Percentiles rank a stretch among this genome's conserved stretches.
These are phyloP conservation scores for Serilophus lunatus DNA, from an alignment of 2,113 vertebrate genomes.

Conservation along the genomic window DNA sequence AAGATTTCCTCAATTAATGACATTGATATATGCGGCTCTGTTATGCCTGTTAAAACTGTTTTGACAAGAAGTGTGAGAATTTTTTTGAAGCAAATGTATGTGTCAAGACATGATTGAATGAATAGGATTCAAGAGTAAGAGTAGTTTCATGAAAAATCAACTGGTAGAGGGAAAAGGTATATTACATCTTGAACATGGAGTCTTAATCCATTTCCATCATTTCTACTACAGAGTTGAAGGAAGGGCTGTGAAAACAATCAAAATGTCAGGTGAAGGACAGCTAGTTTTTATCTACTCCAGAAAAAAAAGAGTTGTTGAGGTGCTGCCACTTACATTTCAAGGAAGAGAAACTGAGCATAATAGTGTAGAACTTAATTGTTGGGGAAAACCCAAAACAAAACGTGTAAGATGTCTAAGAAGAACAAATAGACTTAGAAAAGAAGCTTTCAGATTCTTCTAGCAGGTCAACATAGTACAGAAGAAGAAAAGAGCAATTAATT, in stretches of 20 bases:
- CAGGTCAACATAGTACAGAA: not conserved
- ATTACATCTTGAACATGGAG: not conserved
- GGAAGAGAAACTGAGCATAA: not conserved
- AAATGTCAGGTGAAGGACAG: not conserved
- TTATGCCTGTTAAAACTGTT: not conserved
- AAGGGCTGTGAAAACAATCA: not conserved
- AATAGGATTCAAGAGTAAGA: not conserved
- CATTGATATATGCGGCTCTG: not conserved
- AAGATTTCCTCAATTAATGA: slow-evolving; percentile 5
- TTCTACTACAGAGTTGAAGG: not conserved
- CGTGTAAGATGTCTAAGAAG: not conserved
- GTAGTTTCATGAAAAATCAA: slow-evolving; percentile 2
- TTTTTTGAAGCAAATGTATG: not conserved
- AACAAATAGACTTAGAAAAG: not conserved
- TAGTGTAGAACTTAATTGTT: not conserved
- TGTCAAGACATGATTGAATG: slow-evolving; percentile 29
- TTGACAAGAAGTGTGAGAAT: not conserved
- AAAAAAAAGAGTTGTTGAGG: not conserved
- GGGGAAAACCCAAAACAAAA: fast-evolving
- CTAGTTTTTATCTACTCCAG: not conserved
- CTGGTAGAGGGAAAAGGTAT: not conserved
- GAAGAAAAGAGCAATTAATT: not conserved
- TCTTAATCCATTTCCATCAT: not conserved
- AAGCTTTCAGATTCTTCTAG: not conserved
- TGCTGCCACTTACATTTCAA: not conserved